Conservation (phyloP, 2,888 invertebrate genomes). For the Microctonus brassicae region DNA sequence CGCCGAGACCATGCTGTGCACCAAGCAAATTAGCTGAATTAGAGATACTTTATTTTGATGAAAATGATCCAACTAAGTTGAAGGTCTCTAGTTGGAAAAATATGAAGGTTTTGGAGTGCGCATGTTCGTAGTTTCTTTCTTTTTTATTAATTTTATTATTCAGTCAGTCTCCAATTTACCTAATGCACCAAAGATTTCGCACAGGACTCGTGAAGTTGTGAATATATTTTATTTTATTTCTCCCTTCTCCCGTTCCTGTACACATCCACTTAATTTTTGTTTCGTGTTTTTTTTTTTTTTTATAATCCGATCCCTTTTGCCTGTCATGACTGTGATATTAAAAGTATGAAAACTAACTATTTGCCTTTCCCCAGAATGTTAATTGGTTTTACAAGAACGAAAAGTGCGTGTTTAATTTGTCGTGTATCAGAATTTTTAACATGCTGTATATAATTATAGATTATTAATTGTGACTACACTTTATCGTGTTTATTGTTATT, state of each 20-base stretch:
- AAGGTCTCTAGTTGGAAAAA: constrained; percentile 79
- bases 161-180: constrained; percentile 5
- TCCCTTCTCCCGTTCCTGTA: neutral
- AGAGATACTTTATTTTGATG: constrained; percentile 77
- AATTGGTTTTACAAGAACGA: neutral
- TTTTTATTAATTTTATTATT: neutral
- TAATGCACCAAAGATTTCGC: constrained; percentile 24
- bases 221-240: neutral
- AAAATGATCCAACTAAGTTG: constrained; percentile 74
- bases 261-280: constrained; percentile 5
- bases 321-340: constrained; percentile 51
- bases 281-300: neutral
- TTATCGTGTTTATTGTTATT: constrained; percentile 6
- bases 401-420: neutral
- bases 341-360: constrained; percentile 37
- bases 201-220: neutral
- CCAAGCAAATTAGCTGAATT: constrained; percentile 77
- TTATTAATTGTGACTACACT: neutral
- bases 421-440: neutral
- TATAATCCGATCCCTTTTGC: constrained; percentile 10
- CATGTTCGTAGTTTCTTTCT: constrained; percentile 73
- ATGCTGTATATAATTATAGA: neutral
- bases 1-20: constrained; percentile 78
- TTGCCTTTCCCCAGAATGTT: neutral
- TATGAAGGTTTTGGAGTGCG: constrained; percentile 80